Conservation (phyloP, 1,140 invertebrate species). For the Epicauta chinensis region DNA sequence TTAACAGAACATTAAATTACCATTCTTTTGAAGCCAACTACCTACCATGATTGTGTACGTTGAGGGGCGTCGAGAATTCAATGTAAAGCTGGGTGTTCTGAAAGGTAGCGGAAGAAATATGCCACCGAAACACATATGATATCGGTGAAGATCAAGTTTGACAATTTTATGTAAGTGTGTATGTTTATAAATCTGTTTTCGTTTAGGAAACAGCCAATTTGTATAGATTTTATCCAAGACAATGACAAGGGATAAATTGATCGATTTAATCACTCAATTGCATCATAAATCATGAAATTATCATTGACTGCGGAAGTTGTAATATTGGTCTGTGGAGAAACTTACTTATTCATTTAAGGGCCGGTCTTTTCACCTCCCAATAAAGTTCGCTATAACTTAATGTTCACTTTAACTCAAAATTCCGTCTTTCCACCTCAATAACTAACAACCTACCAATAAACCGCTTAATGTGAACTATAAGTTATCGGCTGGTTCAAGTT, state of each 20-base stretch:
- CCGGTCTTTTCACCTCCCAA: no score
- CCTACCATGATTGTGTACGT: constrained; percentile 16
- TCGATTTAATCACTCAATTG: constrained; percentile 28
- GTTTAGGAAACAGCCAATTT: constrained; percentile 41
- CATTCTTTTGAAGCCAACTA: constrained; percentile 1
- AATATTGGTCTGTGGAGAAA: constrained; percentile 37
- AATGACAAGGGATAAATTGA: constrained; percentile 34
- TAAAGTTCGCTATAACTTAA: no score
- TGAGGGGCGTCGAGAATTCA: constrained; percentile 20
- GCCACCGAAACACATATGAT: constrained; percentile 38
- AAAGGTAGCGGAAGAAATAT: constrained; percentile 16
- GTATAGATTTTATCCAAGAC: constrained; percentile 36
- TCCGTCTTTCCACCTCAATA: no score
- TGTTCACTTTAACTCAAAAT: no score
- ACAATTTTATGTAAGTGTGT: constrained; percentile 35
- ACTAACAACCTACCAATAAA: no score
- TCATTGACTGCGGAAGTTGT: constrained; percentile 32
- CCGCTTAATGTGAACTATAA: no score
- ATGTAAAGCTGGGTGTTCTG: constrained; percentile 19
- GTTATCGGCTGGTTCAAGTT: no score
- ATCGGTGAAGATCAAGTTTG: constrained; percentile 34
- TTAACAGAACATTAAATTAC: constrained; percentile 6
- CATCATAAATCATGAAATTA: constrained; percentile 31
- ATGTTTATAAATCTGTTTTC: constrained; percentile 35
- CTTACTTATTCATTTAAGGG: constrained; percentile 31